Conservation (phyloP, 2,113 vertebrate species). For the Nibea albiflora region DNA sequence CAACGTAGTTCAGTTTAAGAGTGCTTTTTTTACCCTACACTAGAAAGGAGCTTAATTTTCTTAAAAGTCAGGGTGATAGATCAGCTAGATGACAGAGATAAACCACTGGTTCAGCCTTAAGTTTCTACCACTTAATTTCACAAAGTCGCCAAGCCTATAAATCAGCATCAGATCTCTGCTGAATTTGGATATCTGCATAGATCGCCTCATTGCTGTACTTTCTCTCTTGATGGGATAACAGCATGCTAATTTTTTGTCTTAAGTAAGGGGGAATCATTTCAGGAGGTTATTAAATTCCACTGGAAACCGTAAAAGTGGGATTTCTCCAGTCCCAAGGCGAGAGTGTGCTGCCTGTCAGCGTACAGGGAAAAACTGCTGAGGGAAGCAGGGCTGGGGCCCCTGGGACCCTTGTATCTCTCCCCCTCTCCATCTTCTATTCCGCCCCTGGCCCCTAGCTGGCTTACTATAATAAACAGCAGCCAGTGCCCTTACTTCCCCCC, state of each 20-base stretch:
- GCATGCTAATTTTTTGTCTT: constrained; percentile 69
- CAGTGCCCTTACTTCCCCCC: not conserved
- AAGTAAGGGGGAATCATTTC: constrained; percentile 62
- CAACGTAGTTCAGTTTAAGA: constrained; percentile 37
- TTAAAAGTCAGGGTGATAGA: constrained; percentile 59
- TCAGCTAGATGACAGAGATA: constrained; percentile 75
- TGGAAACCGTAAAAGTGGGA: constrained; percentile 33
- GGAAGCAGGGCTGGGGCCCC: constrained; percentile 51
- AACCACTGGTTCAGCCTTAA: constrained; percentile 60
- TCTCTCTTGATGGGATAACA: constrained; percentile 59
- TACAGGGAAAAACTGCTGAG: constrained; percentile 68
- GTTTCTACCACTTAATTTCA: constrained; percentile 73
- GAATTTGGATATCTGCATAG: constrained; percentile 62
- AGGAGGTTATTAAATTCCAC: constrained; percentile 57
- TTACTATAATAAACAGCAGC: constrained; percentile 58
- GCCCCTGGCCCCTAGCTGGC: constrained; percentile 37
- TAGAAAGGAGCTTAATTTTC: constrained; percentile 60
- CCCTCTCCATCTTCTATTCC: constrained; percentile 27
- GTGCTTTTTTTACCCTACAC: constrained; percentile 1
- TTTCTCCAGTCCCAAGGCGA: constrained; percentile 42
- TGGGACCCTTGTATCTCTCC: constrained; percentile 50
- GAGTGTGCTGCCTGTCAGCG: constrained; percentile 50
- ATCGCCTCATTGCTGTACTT: constrained; percentile 41
- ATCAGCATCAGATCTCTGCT: constrained; percentile 62
- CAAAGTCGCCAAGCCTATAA: constrained; percentile 62